Percentiles rank a stretch among this genome's conserved stretches.
Evolutionary conservation across 2,797 vertebrate species (phyloP).

Genomic region (Rhadinocentrus ornatus): DNA sequence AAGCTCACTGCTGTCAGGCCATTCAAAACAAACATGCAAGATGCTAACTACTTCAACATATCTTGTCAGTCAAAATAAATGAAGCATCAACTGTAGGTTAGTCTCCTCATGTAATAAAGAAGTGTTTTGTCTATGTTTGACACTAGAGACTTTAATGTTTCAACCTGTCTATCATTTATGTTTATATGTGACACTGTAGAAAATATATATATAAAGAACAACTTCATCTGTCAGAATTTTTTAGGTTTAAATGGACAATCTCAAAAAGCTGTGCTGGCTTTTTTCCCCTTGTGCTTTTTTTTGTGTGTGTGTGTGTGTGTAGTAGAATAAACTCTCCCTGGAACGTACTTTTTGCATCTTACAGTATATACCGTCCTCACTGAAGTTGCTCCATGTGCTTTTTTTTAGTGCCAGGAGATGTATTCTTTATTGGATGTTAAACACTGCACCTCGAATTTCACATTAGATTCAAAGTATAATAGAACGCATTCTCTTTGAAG

Average conservation of each 20-base stretch:
- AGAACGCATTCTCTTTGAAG: too few species aligned
- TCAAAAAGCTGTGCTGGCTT: background rate
- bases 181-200: background rate
- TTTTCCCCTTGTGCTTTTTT: too few species aligned
- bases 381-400: too few species aligned
- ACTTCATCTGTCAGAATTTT: background rate
- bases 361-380: too few species aligned
- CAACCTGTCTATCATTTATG: conserved; percentile 9
- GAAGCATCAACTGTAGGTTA: conserved; percentile 33
- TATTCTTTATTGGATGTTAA: too few species aligned
- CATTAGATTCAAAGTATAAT: too few species aligned
- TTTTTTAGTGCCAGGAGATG: too few species aligned
- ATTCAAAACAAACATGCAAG: conserved; percentile 42
- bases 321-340: too few species aligned
- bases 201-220: background rate
- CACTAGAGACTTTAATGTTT: conserved; percentile 27
- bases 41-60: conserved; percentile 53
- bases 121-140: conserved; percentile 25
- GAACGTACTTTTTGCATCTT: too few species aligned
- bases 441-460: too few species aligned
- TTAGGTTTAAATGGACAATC: background rate
- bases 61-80: conserved; percentile 61
- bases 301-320: too few species aligned
- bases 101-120: conserved; percentile 36
- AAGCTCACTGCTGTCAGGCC: conserved; percentile 27